Evolutionary conservation across 1,140 invertebrate species (phyloP).

Genomic region (Uloborus diversus): DNA sequence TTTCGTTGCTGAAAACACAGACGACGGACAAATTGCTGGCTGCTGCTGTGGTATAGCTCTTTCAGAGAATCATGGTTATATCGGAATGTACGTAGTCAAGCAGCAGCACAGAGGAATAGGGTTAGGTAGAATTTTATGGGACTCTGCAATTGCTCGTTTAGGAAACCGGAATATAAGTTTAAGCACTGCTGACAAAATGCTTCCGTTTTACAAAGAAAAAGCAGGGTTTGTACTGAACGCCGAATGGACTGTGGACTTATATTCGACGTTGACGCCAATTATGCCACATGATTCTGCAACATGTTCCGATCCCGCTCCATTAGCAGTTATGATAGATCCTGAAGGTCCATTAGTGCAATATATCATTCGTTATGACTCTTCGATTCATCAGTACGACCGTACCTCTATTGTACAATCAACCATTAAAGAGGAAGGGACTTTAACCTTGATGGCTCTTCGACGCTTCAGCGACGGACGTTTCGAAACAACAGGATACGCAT

Average conservation of each 20-base stretch:
- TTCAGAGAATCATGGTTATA: constrained; percentile 56
- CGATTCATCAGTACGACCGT: constrained; percentile 56
- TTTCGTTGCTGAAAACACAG: constrained; percentile 50
- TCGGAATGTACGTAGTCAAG: constrained; percentile 59
- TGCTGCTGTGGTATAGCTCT: constrained; percentile 58
- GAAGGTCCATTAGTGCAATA: constrained; percentile 25
- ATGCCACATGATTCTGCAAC: neutral
- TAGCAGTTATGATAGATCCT: constrained; percentile 4
- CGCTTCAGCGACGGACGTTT: neutral
- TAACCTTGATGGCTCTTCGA: constrained; percentile 30
- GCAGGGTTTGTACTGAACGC: constrained; percentile 48
- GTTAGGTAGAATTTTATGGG: constrained; percentile 57
- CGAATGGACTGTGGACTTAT: constrained; percentile 58
- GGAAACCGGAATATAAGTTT: constrained; percentile 57
- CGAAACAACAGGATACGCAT: constrained; percentile 55
- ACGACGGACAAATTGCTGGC: constrained; percentile 50
- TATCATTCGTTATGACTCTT: constrained; percentile 55
- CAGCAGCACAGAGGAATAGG: constrained; percentile 48
- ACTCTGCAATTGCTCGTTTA: constrained; percentile 56
- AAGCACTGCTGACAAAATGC: constrained; percentile 50
- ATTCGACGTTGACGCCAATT: neutral
- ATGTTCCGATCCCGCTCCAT: constrained; percentile 1
- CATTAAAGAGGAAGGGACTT: constrained; percentile 43
- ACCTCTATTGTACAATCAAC: constrained; percentile 49
- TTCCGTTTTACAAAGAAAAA: constrained; percentile 56